phyloP scores from a whole-genome alignment of 2,888 invertebrate genomes.

The Eupeodes luniger region DNA sequence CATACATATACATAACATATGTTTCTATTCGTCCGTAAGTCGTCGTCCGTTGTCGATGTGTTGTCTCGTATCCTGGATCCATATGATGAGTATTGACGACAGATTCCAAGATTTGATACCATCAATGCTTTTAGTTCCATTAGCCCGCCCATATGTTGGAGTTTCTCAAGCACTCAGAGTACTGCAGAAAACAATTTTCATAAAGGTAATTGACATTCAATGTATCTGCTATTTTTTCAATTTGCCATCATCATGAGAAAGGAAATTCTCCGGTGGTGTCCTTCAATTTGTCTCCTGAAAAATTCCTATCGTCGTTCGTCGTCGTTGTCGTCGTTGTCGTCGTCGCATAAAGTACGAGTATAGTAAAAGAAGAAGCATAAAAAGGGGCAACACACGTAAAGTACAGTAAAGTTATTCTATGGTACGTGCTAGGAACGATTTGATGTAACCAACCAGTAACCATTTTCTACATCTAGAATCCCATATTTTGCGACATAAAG shows the following conservation, averaged over 20 bases:
- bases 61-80: too few species aligned
- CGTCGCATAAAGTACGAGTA: not conserved
- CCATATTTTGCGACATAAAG: constrained; percentile 46
- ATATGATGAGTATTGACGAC: constrained; percentile 20
- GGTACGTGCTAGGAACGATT: constrained; percentile 44
- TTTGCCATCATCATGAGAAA: constrained; percentile 36
- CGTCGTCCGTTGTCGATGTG: too few species aligned
- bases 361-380: constrained; percentile 2
- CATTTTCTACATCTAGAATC: constrained; percentile 21
- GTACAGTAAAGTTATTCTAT: constrained; percentile 18
- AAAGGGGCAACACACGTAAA: constrained; percentile 1
- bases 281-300: constrained; percentile 54
- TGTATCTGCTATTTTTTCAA: constrained; percentile 46
- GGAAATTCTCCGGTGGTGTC: constrained; percentile 32
- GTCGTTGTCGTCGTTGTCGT: not conserved
- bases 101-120: constrained; percentile 31
- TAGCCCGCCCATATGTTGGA: constrained; percentile 29
- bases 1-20: too few species aligned
- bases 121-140: constrained; percentile 47
- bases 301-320: not conserved
- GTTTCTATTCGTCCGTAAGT: too few species aligned
- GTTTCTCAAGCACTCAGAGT: constrained; percentile 33
- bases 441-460: constrained; percentile 37
- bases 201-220: constrained; percentile 70
- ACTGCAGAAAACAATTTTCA: constrained; percentile 50